Percentiles rank a stretch among this genome's conserved stretches.
phyloP scores from a whole-genome alignment of 1,140 invertebrate genomes.

The Cyclargus thomasi region DNA sequence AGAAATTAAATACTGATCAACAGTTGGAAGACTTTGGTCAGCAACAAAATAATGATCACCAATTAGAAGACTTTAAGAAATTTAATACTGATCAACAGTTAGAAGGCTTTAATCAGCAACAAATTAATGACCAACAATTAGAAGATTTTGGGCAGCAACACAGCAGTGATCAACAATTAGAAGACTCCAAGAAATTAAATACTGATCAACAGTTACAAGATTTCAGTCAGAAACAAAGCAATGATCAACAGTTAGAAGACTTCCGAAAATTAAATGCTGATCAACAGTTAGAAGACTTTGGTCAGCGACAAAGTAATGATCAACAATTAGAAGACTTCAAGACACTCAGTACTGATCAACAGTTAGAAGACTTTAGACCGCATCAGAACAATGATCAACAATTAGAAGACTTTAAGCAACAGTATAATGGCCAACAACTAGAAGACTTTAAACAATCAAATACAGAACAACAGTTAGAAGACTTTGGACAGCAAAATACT shows the following conservation, averaged over 20 bases:
- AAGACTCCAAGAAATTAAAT: neutral
- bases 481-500: slow-evolving; percentile 1
- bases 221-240: slow-evolving; percentile 29
- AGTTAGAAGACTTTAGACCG: slow-evolving; percentile 17
- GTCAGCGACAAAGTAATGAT: slow-evolving; percentile 17
- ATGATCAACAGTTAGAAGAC: slow-evolving; percentile 29
- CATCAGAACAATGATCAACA: neutral
- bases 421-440: neutral
- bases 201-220: slow-evolving; percentile 18
- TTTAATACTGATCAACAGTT: slow-evolving; percentile 16
- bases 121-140: slow-evolving; percentile 6
- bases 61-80: too few relatives aligned
- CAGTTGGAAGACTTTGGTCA: too few relatives aligned
- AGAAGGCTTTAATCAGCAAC: slow-evolving; percentile 9
- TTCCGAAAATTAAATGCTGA: slow-evolving; percentile 26
- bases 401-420: slow-evolving; percentile 29
- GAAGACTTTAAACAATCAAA: neutral
- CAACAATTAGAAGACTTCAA: slow-evolving; percentile 9
- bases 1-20: slow-evolving; percentile 6
- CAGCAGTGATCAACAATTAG: slow-evolving; percentile 15
- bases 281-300: slow-evolving; percentile 24
- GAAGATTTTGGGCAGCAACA: slow-evolving; percentile 8
- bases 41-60: too few relatives aligned
- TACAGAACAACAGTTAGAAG: slow-evolving; percentile 20
- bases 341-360: neutral